These are phyloP conservation scores for Oceanodroma tethys DNA, from an alignment of 2,113 vertebrate genomes.

Conservation along the genomic window DNA sequence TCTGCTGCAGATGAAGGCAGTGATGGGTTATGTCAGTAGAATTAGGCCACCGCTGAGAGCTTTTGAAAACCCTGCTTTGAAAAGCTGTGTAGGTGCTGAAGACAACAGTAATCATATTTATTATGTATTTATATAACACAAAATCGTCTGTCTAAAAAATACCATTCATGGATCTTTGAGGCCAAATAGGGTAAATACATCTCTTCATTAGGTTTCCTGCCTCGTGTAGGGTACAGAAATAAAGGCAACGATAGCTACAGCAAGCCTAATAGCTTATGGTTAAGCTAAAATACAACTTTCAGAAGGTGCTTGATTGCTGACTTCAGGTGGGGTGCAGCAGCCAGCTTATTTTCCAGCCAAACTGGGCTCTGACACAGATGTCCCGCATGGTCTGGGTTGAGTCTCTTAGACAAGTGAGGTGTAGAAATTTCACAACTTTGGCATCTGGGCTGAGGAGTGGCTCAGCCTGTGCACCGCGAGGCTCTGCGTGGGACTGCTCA, in stretches of 20 bases:
- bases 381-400: accelerated
- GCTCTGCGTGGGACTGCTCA: not conserved
- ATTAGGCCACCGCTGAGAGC: not conserved
- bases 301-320: not conserved
- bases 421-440: not conserved
- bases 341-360: not conserved
- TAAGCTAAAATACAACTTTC: not conserved
- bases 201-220: not conserved
- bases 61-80: not conserved
- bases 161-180: not conserved
- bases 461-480: not conserved
- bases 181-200: not conserved
- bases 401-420: not conserved
- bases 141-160: not conserved
- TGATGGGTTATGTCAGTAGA: not conserved
- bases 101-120: not conserved
- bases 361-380: not conserved
- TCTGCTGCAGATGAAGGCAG: not conserved
- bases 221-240: not conserved
- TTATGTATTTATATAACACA: not conserved
- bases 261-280: not conserved
- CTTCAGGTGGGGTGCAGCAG: not conserved
- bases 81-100: not conserved
- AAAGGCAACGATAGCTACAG: not conserved
- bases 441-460: not conserved